A percentile compares a stretch with the other conserved stretches of the same genome.
Evolutionary conservation across 2,888 invertebrate genomes (phyloP).

Genomic region (Malachius bipustulatus): DNA sequence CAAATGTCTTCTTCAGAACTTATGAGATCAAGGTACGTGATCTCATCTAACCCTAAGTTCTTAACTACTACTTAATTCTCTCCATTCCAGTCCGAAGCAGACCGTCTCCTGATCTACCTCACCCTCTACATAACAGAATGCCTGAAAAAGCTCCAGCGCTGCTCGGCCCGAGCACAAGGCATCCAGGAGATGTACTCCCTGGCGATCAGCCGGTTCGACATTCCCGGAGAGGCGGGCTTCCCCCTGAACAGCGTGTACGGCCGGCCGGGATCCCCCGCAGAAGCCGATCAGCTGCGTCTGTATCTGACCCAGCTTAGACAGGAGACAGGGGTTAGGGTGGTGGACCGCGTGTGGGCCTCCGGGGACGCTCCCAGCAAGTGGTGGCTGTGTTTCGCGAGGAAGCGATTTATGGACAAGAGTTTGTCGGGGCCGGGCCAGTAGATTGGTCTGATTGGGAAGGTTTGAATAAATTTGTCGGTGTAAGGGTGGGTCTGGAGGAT

Average conservation of each 20-base stretch:
- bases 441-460: too few relatives aligned
- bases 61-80: too few relatives aligned
- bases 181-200: constrained; percentile 93
- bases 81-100: constrained; percentile 76
- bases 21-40: constrained; percentile 92
- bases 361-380: constrained; percentile 97
- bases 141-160: constrained; percentile 85
- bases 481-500: too few relatives aligned
- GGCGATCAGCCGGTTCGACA: constrained; percentile 88
- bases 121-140: constrained; percentile 97
- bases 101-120: constrained; percentile 92
- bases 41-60: too few relatives aligned
- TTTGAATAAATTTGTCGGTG: too few relatives aligned
- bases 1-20: constrained; percentile 97
- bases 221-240: constrained; percentile 91
- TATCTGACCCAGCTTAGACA: constrained; percentile 91
- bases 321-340: constrained; percentile 84
- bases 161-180: constrained; percentile 79
- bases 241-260: constrained; percentile 93
- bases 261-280: constrained; percentile 63
- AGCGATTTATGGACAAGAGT: constrained; percentile 99
- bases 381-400: constrained; percentile 99
- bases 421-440: constrained; percentile 79
- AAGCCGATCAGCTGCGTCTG: constrained; percentile 81
- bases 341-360: constrained; percentile 85